A percentile compares a stretch with the other conserved stretches of the same genome.
Evolutionary conservation across 2,888 invertebrate species (phyloP).

Genomic region (Helleia helle): DNA sequence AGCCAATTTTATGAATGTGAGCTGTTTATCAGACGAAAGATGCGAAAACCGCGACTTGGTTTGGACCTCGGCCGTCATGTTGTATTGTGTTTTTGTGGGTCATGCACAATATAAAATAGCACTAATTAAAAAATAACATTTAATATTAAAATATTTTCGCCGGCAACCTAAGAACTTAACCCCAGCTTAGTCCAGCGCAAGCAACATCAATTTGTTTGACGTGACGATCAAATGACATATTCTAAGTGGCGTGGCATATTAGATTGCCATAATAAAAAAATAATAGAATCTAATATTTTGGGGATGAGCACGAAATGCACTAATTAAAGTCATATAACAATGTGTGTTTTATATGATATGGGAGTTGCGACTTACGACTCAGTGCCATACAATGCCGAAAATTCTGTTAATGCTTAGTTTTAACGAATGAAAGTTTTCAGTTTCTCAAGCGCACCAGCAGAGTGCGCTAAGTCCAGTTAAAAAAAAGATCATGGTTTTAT

Average conservation of each 20-base stretch:
- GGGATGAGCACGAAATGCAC: no score
- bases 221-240: constrained; percentile 42
- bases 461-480: no score
- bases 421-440: no score
- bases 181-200: constrained; percentile 23
- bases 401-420: no score
- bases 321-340: no score
- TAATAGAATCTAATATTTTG: no score
- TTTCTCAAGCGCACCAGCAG: no score
- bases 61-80: constrained; percentile 56
- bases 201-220: constrained; percentile 17
- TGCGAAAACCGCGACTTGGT: constrained; percentile 49
- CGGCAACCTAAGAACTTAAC: constrained; percentile 70
- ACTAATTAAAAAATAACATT: constrained; percentile 16
- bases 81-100: constrained; percentile 21
- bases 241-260: constrained; percentile 48
- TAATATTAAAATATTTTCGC: constrained; percentile 32
- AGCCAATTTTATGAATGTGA: constrained; percentile 78
- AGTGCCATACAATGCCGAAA: no score
- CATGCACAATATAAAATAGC: constrained; percentile 27
- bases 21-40: constrained; percentile 65
- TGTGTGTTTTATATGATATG: no score
- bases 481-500: no score
- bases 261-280: constrained; percentile 13
- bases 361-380: no score